A percentile compares a stretch with the other conserved stretches of the same genome.
These are phyloP conservation scores for Herpetotheres cachinnans DNA, from an alignment of 2,113 vertebrate species.

Conservation along the genomic window DNA sequence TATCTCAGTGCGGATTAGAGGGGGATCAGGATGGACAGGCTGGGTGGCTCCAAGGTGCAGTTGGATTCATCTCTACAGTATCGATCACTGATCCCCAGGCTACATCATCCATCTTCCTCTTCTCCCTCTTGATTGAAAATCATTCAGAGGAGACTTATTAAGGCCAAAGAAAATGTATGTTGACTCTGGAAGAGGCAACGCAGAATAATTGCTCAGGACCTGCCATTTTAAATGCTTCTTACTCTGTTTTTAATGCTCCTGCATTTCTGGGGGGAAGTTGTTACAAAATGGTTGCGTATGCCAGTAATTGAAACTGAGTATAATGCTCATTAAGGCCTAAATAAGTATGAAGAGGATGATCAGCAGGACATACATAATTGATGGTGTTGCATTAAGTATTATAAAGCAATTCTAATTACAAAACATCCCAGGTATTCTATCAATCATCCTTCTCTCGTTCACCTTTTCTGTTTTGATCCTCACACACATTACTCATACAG, in stretches of 20 bases:
- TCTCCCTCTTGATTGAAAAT: conserved; percentile 11
- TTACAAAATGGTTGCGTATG: not conserved
- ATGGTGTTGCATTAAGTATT: not conserved
- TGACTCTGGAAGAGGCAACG: not conserved
- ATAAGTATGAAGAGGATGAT: conserved; percentile 26
- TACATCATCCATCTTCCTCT: not conserved
- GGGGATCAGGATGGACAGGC: rapidly evolving
- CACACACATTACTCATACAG: not conserved
- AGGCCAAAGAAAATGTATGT: not conserved
- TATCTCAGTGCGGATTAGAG: not conserved
- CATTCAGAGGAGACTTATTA: conserved; percentile 23
- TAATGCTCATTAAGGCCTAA: conserved; percentile 4
- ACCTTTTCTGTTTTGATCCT: not conserved
- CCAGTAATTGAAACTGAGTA: not conserved
- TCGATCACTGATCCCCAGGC: not conserved
- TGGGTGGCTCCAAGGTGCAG: not conserved
- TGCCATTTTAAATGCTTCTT: not conserved
- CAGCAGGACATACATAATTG: not conserved
- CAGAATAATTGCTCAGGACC: not conserved
- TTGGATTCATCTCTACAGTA: not conserved
- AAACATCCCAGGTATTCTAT: conserved; percentile 15
- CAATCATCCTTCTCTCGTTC: not conserved
- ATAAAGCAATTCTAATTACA: conserved; percentile 32
- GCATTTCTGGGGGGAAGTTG: not conserved
- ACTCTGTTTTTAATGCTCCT: not conserved